Evolutionary conservation across 1,140 invertebrate genomes (phyloP), one percentile per base, ranked within the genome.

Genomic region (Holotrichia oblita): DNA sequence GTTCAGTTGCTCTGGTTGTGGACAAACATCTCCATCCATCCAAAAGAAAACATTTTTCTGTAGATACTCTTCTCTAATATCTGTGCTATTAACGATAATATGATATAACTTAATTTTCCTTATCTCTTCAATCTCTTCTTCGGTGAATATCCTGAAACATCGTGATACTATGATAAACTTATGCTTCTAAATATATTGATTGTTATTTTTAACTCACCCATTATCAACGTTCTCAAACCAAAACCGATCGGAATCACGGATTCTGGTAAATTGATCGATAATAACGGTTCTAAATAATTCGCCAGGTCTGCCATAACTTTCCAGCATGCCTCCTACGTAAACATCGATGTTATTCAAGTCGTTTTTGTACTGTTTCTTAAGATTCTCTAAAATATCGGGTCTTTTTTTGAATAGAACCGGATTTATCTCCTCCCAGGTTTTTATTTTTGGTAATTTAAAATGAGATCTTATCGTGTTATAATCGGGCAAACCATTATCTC

Each of bases 271-370:
- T 87, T 99, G 98, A 83, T 99, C 98, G 79, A 93, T 92, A 74
- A 99, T 98, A 3, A 99, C 96, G 0, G 92, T 90, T 34, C 91
- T 90, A 84, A 99, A 99, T 0, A 99, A 88, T 85, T 96, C 94
- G 0, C 98, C 98, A 0, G 98, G 98, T 73, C 94, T 93, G 2
- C 92, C 93, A 22, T 93, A 93, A 0, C 97, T 97, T 86, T 99
- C 98, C 76, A 99, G 86, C 98, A 99, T 99, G 0, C 98, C 98
- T 2, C 97, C 98, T 78, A 99, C 94, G 85, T 99, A 99, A n/a
- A 99, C 91, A 87, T 99, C 98, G 24, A 99, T 91, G 82, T 97
- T 95, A 80, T 97, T 91, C 20, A 99, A 86, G 83, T 94, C 89
- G 78, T 94, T 92, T 4, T 91, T 89, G 84, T 99, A 99, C 0